Base-by-base conservation (phyloP, 2,113 vertebrate species). In the Nycticebus coucang region DNA sequence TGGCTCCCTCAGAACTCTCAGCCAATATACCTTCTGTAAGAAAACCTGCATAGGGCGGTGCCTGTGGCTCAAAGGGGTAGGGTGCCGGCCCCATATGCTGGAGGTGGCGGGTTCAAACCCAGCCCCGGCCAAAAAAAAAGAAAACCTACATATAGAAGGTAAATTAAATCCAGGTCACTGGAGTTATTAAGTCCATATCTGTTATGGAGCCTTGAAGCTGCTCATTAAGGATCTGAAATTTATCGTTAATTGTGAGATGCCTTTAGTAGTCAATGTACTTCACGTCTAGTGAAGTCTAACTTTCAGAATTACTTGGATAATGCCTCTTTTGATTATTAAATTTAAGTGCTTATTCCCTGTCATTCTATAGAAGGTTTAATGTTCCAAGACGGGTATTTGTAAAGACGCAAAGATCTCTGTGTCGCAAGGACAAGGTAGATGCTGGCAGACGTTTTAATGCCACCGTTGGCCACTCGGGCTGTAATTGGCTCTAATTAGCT, bases 401-500 rank as follows among this genome's bases (percentile, higher is more conserved):
- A 92, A 88, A 95, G 84, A 55, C 69, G 81, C 59, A 96, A 95
- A 95, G 96, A 87, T 28, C 55, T 93, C 26, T 92, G 21, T 93
- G 28, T 93, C 93, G 11, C 41, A 97, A 89, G 37, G 64, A 89
- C 86, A 96, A 71, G 50, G 83, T 93, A 96, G 77, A 95, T 88
- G 84, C 37, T 96, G 77, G 87, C 93, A 97, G 84, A 78, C 26
- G 91, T 95, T 95, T 87, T 94, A 96, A 94, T 92, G 92, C 28
- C 59, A 57, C 82, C 83, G 24, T 35, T 96, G 93, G 95, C 93
- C 93, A 97, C 78, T 93, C 59, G 66, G 72, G 50, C 83, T 96
- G 1, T 97, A 97, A 96, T 96, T 97, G 93, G 69, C 28, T 87
- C 66, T 97, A 97, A 97, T 97, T 95, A 96, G 72, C 59, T 94